Evolutionary conservation across 2,113 vertebrate genomes (phyloP).

Genomic region (Epinephelus fuscoguttatus): DNA sequence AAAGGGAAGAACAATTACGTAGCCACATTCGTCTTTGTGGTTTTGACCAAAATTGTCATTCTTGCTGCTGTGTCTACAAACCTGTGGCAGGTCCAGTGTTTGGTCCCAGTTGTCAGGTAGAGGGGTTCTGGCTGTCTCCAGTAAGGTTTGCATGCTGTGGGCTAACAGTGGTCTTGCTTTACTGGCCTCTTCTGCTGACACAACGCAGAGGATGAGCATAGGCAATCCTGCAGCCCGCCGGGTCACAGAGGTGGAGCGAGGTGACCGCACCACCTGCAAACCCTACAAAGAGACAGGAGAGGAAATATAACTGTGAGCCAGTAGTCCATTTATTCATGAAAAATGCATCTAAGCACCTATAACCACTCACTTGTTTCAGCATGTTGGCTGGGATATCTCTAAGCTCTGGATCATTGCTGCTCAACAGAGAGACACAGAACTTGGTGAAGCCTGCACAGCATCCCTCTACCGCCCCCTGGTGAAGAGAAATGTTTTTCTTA

Average conservation of each 20-base stretch:
- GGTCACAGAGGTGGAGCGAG: conserved; percentile 87
- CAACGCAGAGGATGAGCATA: conserved; percentile 89
- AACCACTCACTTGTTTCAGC: conserved; percentile 84
- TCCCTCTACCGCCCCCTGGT: conserved; percentile 90
- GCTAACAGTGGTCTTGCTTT: conserved; percentile 83
- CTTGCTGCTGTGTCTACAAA: conserved; percentile 42
- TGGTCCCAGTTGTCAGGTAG: conserved; percentile 88
- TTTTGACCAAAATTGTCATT: neutral
- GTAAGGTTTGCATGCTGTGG: conserved; percentile 80
- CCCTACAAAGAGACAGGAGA: conserved; percentile 73
- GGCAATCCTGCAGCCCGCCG: conserved; percentile 90
- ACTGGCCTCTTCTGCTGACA: conserved; percentile 83
- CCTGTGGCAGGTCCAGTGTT: conserved; percentile 92
- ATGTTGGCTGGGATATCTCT: conserved; percentile 83
- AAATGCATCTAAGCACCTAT: neutral
- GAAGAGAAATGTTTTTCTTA: conserved; percentile 12
- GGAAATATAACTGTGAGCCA: neutral
- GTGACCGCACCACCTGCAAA: conserved; percentile 82
- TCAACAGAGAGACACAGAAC: conserved; percentile 85
- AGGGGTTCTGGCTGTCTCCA: conserved; percentile 79
- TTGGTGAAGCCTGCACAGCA: conserved; percentile 88
- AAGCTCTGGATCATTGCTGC: conserved; percentile 77
- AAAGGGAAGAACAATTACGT: neutral
- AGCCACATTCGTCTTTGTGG: neutral
- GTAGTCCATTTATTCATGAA: neutral